Base-by-base conservation (phyloP, 2,113 vertebrate species). In the Astur gentilis region DNA sequence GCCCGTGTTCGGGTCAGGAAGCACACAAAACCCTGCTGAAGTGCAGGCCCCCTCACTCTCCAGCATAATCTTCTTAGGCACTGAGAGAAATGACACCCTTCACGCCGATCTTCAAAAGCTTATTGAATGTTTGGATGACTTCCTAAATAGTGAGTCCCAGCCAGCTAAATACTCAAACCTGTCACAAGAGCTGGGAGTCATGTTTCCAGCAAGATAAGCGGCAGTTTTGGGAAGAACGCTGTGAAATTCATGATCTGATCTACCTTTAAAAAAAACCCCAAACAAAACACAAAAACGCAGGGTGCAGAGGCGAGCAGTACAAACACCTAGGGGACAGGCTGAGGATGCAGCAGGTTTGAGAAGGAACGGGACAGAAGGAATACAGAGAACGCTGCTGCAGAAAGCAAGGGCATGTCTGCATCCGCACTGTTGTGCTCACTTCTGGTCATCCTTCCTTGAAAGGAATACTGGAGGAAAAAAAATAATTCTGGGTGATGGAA, bases 1-100 rank as follows among this genome's bases (percentile, higher is more conserved):
- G 21, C 0, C 0, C 78, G 44, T 0, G 26, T 29, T 60, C 0
- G 4, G 27, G 38, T 16, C 36, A 26, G 60, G 69, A 73, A 32
- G 44, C 34, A 36, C 36, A 8, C 7, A 16, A 3, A 62, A 34
- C n/a, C 80, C 64, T 6, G 17, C 61, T 17, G 13, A 70, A 45
- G 42, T 10, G n/a, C 69, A 58, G 14, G 34, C 27, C 32, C 14
- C 44, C 73, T 84, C 57, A 7, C 62, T 45, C 71, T 55, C 42
- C 81, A 66, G 77, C 34, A 42, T 31, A 34, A 91, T 65, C 89
- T 70, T 70, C 83, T 84, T 34, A 72, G 78, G 70, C 52, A 47
- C 19, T 1, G 32, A 92, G n/a, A 71, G 42, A 38, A 89, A 86
- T 34, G 11, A 65, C 22, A 47, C 31, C 70, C 57, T 84, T 47